A percentile compares a stretch with the other conserved stretches of the same genome.
Conservation (phyloP, 2,888 invertebrate genomes). For the Blomia tropicalis region DNA sequence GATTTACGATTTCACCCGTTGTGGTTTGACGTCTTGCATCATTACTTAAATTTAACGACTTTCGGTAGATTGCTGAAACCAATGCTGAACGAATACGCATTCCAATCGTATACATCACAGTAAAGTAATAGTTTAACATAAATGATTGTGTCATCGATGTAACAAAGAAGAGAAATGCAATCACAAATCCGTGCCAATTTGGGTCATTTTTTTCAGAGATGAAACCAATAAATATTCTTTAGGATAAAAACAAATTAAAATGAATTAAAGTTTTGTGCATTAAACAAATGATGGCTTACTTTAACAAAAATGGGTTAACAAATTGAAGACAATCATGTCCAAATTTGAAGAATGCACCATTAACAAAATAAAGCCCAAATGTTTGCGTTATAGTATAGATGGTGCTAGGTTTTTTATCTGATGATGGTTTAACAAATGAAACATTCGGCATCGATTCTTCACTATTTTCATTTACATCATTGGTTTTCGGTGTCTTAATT, state of each 20-base stretch:
- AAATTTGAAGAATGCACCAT: conserved; percentile 36
- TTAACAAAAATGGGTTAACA: conserved; percentile 34
- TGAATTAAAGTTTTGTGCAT: too few relatives aligned
- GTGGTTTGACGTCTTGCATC: conserved; percentile 43
- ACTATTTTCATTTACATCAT: neutral
- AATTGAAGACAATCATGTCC: conserved; percentile 37
- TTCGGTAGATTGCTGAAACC: conserved; percentile 74
- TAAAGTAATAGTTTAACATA: conserved; percentile 44
- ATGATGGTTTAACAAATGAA: neutral
- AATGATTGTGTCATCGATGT: conserved; percentile 59
- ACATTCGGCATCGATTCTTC: neutral
- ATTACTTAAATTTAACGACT: conserved; percentile 36
- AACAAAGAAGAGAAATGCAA: conserved; percentile 54
- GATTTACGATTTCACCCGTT: conserved; percentile 75
- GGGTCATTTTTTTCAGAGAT: conserved; percentile 41
- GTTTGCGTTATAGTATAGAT: conserved; percentile 24
- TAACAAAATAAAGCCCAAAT: conserved; percentile 30
- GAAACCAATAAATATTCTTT: conserved; percentile 35
- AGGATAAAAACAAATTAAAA: neutral
- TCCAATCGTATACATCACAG: conserved; percentile 72
- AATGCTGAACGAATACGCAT: conserved; percentile 73
- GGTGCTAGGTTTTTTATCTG: neutral
- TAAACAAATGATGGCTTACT: neutral
- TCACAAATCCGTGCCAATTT: conserved; percentile 72
- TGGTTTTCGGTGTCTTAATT: neutral